Conservation (phyloP, 2,113 vertebrate genomes). For the Equus przewalskii region DNA sequence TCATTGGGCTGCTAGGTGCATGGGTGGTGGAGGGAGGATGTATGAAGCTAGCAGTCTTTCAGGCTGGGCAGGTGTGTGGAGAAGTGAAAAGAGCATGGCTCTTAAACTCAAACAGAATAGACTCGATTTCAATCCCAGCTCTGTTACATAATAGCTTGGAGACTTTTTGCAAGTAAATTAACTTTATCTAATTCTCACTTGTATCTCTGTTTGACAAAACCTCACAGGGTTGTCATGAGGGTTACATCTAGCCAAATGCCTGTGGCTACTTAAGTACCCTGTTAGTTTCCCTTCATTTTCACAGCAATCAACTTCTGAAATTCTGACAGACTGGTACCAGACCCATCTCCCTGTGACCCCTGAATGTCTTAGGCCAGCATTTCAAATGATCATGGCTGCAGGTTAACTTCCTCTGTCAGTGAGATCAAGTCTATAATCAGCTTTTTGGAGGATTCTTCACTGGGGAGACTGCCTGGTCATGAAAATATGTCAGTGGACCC, state of each 20-base stretch:
- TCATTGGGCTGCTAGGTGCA: neutral
- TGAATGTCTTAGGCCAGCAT: neutral
- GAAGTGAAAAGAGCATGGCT: neutral
- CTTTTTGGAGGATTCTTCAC: neutral
- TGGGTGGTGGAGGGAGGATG: neutral
- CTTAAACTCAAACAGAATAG: neutral
- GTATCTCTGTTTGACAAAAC: neutral
- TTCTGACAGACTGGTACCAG: neutral
- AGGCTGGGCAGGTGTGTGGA: neutral
- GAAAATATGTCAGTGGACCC: neutral
- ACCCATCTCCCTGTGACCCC: neutral
- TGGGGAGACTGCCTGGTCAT: neutral
- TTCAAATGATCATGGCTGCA: neutral
- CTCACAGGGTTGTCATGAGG: neutral
- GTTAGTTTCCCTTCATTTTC: neutral
- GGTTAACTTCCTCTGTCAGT: neutral
- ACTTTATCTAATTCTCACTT: neutral
- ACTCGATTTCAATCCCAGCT: neutral
- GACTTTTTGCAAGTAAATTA: neutral
- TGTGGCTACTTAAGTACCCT: neutral
- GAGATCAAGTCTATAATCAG: neutral
- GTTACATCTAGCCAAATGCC: neutral
- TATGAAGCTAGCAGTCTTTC: neutral
- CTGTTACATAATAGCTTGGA: neutral
- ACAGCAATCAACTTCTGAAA: neutral